phyloP scores from a whole-genome alignment of 1,140 invertebrate genomes.

The Apolygus lucorum region DNA sequence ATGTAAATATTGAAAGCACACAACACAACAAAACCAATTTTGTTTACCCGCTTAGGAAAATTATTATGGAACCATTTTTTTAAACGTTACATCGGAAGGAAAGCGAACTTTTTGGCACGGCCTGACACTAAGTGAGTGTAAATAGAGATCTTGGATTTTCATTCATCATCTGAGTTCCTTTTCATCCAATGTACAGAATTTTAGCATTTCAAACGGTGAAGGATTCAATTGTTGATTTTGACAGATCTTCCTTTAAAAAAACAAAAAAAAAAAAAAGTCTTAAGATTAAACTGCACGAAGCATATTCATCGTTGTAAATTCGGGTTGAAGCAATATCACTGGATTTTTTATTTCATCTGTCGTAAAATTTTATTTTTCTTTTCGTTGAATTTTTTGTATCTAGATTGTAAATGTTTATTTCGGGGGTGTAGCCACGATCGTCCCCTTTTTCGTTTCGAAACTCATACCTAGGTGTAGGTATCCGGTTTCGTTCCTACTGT shows the following conservation, averaged over 20 bases:
- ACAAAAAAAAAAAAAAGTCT: background rate
- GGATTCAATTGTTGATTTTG: too few species aligned
- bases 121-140: background rate
- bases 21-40: background rate
- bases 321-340: slow-evolving; percentile 5
- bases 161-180: background rate
- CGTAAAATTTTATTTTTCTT: background rate
- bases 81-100: too few species aligned
- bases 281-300: background rate
- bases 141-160: background rate
- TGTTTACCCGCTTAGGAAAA: too few species aligned
- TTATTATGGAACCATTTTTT: too few species aligned
- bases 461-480: too few species aligned
- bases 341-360: background rate
- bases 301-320: background rate
- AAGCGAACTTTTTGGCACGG: too few species aligned
- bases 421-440: too few species aligned
- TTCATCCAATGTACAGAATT: background rate
- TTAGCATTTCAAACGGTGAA: background rate
- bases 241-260: background rate
- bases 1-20: background rate
- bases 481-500: too few species aligned
- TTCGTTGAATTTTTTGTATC: background rate
- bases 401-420: background rate
- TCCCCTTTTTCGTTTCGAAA: too few species aligned